phyloP scores from a whole-genome alignment of 2,113 vertebrate genomes.

The Rostratula benghalensis region DNA sequence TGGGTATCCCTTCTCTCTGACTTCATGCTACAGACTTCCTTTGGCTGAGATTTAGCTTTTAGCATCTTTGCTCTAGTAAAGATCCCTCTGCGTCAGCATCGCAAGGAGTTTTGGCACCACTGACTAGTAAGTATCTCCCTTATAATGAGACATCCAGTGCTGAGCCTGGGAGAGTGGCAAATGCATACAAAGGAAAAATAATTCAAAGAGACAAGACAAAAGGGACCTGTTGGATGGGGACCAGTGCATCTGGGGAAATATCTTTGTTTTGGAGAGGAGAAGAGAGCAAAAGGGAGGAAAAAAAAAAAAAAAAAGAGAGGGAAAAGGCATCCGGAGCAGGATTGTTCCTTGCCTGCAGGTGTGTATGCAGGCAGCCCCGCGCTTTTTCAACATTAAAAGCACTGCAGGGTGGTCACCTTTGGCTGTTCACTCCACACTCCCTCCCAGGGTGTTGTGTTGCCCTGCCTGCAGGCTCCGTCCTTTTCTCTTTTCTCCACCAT shows the following conservation, averaged over 20 bases:
- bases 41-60: slow-evolving; percentile 1
- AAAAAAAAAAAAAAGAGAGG: neutral
- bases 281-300: neutral
- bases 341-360: slow-evolving; percentile 14
- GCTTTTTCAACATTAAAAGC: neutral
- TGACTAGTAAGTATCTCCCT: neutral
- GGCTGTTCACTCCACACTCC: neutral
- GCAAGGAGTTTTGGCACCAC: neutral
- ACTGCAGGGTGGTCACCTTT: neutral
- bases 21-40: neutral
- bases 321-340: neutral
- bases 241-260: slow-evolving; percentile 37
- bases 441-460: slow-evolving; percentile 40
- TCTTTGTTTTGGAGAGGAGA: neutral
- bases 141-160: neutral
- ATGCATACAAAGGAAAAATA: neutral
- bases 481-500: slow-evolving; percentile 63
- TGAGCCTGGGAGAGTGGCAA: neutral
- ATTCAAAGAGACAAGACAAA: slow-evolving; percentile 49
- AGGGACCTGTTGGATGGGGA: slow-evolving; percentile 23
- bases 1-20: neutral
- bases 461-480: neutral
- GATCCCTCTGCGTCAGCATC: neutral
- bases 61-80: neutral
- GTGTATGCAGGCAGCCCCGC: neutral